Evolutionary conservation across 1,140 invertebrate species (phyloP).

Genomic region (Drosophila melanica): DNA sequence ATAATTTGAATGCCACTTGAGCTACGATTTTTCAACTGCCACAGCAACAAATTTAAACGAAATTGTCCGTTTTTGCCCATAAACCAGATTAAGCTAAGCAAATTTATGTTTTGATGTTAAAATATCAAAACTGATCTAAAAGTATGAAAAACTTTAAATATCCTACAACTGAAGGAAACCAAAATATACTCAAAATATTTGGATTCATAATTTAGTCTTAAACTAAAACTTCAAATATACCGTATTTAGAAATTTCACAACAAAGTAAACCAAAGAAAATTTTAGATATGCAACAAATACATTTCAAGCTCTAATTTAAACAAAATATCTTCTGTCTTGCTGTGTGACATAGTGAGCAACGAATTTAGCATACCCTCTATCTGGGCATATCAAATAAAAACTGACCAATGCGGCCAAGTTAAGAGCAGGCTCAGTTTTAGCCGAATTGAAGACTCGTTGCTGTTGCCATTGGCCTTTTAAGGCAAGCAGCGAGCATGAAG

Average conservation of each 20-base stretch:
- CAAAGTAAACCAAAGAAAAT: too few species aligned
- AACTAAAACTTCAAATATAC: too few species aligned
- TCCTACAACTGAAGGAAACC: too few species aligned
- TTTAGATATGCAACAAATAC: too few species aligned
- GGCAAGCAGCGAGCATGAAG: background rate
- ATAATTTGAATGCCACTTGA: slow-evolving; percentile 71
- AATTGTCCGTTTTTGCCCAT: slow-evolving; percentile 22
- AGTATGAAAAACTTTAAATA: too few species aligned
- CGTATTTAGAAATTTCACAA: too few species aligned
- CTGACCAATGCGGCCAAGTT: slow-evolving; percentile 1
- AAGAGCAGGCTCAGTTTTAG: background rate
- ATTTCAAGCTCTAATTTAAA: too few species aligned
- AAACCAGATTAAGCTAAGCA: slow-evolving; percentile 24
- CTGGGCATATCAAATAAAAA: background rate
- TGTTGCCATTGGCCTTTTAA: slow-evolving; percentile 41
- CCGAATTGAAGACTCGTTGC: slow-evolving; percentile 10
- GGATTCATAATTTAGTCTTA: too few species aligned
- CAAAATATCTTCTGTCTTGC: too few species aligned
- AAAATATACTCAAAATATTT: too few species aligned
- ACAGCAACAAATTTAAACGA: background rate
- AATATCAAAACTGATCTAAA: too few species aligned
- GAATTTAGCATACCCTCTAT: background rate
- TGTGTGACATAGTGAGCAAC: too few species aligned
- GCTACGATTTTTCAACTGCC: slow-evolving; percentile 57
- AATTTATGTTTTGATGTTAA: slow-evolving; percentile 4